Evolutionary conservation across 2,888 invertebrate genomes (phyloP), one percentile per base, ranked within the genome.

Genomic region (Gibbula magus): DNA sequence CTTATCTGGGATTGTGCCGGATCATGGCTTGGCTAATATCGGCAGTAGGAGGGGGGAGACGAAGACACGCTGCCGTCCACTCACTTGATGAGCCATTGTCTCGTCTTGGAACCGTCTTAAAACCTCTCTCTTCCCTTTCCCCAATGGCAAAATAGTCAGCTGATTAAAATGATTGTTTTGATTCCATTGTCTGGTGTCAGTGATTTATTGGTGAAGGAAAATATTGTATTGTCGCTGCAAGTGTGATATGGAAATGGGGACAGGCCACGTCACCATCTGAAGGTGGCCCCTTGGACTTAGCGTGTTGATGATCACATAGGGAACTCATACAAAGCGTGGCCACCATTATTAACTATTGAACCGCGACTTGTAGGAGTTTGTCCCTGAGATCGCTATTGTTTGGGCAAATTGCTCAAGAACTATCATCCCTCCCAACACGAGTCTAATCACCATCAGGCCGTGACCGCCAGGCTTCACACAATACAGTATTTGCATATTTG

Each of bases 401-500:
- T 75, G 75, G 25, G 32, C 25, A 54, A 75, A 75, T 54, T 52
- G 54, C 35, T 53, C 54, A 54, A 75, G 54, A 75, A 54, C 75
- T 53, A 54, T 75, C 75, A 53, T 75, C 75, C 75, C 54, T 54
- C 70, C 32, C 75, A 51, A 75, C 75, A 52, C 52, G 25, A 52
- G 51, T 39, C 39, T 75, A 75, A 75, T 75, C 75, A 75, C 75
- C 53, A 70, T 18, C n/a, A 51, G 29, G 53, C 56, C 80, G 53
- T 35, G 20, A 35, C 52, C 61, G 61, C 29, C 25, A 25, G 35
- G 20, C 52, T n/a, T 32, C 52, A 18, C 61, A 81, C 78, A 81
- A 81, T 78, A 20, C 32, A 61, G 66, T 61, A 81, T 81, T 81
- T 81, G 77, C 81, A 78, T 78, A 75, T 78, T 66, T 78, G 78